phyloP scores from a whole-genome alignment of 2,888 invertebrate species.

The Eudemis profundana region DNA sequence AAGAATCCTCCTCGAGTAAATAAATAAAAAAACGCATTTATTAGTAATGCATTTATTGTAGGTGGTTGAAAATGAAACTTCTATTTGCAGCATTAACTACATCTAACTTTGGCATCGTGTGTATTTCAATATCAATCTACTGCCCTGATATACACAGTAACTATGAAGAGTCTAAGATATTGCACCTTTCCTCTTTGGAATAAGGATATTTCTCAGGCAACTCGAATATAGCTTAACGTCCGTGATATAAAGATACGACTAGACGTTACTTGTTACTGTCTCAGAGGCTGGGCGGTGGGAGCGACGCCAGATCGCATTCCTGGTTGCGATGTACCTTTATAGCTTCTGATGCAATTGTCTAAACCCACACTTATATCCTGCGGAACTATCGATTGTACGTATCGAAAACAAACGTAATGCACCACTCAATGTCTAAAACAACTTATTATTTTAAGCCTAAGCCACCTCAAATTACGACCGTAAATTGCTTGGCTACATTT shows the following conservation, averaged over 20 bases:
- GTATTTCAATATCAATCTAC: too few species aligned
- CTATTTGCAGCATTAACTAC: too few species aligned
- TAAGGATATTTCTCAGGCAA: too few species aligned
- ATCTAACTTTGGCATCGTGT: too few species aligned
- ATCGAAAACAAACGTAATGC: constrained; percentile 15
- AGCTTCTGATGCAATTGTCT: not conserved
- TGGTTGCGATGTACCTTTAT: not conserved
- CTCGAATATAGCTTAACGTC: too few species aligned
- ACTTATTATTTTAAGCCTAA: constrained; percentile 47
- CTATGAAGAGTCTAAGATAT: too few species aligned
- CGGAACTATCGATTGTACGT: constrained; percentile 1
- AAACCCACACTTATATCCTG: constrained; percentile 9
- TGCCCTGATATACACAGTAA: too few species aligned
- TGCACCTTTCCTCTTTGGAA: too few species aligned
- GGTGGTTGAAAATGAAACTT: too few species aligned
- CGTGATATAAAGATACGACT: not conserved
- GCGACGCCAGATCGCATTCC: not conserved
- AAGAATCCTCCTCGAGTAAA: too few species aligned
- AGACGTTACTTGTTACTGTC: not conserved
- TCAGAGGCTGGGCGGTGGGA: not conserved
- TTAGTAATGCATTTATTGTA: too few species aligned
- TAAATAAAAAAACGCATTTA: too few species aligned
- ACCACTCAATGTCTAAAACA: constrained; percentile 27
- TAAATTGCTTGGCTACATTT: constrained; percentile 45
- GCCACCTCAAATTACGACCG: not conserved